Evolutionary conservation across 35 echinoderm and acorn worm genomes (phyloP), one percentile per base, ranked within the genome.

Genomic region (Lytechinus variegatus): DNA sequence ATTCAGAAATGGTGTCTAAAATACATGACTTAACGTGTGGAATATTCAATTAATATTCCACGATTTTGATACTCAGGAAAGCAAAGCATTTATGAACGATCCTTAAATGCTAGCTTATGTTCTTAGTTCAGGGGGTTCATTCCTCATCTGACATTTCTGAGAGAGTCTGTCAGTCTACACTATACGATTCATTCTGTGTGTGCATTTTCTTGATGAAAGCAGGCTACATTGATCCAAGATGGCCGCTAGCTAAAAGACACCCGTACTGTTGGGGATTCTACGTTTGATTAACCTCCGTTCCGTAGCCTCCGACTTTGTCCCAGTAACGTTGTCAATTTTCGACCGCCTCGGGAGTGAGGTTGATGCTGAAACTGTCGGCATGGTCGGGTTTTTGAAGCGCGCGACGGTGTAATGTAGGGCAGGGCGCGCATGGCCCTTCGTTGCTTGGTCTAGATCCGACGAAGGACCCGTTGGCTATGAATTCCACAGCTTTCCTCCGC

Each of bases 241-340:
- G 88, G 88, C 88, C 13, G 88, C 88, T 90, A 54, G 88, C 29
- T 44, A 90, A 29, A 13, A 90, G 28, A 90, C 88, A 54, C 88
- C 27, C 52, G 88, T 54, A 90, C 88, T 90, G 88, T 90, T 54
- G 52, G 52, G 88, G 88, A 90, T 90, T 90, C 88, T 54, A 10
- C 29, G 88, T 90, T 90, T 90, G 88, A 90, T 90, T 90, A 90
- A 90, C 88, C 0, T 90, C 88, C 88, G 88, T 54, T 90, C 88
- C 52, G 52, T 54, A 52, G 88, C 88, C 29, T 21, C 88, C 88
- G 88, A 90, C 88, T 5, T 44, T 90, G 52, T 54, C 10, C 88
- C 88, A 54, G 29, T 90, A 90, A 52, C 29, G 88, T 90, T 90
- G 88, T 90, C 29, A 90, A 90, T 90, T 27, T 54, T 14, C 1